Evolutionary conservation across 2,888 invertebrate species (phyloP), one percentile per base, ranked within the genome.

Genomic region (Caradrina clavipalpis): DNA sequence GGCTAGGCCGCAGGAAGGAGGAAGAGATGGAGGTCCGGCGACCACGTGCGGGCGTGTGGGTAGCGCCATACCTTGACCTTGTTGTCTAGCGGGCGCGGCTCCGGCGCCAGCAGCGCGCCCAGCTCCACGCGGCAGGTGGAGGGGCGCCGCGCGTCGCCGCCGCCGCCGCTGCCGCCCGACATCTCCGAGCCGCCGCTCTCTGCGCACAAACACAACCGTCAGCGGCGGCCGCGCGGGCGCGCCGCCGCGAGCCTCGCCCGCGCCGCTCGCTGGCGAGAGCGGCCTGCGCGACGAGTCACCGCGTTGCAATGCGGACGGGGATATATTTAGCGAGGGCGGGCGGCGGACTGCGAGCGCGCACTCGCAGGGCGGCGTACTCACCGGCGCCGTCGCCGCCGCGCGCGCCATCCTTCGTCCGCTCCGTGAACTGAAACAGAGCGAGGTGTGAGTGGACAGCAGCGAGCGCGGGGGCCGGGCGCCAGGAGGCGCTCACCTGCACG

Each of bases 31-130:
- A 69, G 49, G 51, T 35, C 45, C 54, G 53, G 58, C 7, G 60
- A 45, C 11, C 42, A 50, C 61, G 35, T 45, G 45, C 68, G 49
- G 53, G 57, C 19, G 64, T 49, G 26, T 39, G 39, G 60, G 2
- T 42, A 31, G 54, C 57, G 65, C 57, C 31, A 53, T 94, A 97
- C 98, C 97, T 98, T 98, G 88, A 98, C 97, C 95, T 97, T 98
- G 91, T 97, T 97, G 95, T 97, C 97, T 87, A 96, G 96, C 82
- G 96, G 96, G 83, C 97, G 97, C 91, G 97, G 97, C 91, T 97
- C 97, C 84, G 97, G 94, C 89, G 96, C 97, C 90, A 96, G 96
- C 87, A 96, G 96, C 89, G 96, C 94, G 84, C 97, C 97, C 92
- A 97, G 96, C 92, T 97, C 97, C 84, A 96, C 95, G 92, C 95